Evolutionary conservation across 2,888 invertebrate species (phyloP), one percentile per base, ranked within the genome.

Genomic region (Emmelina monodactyla): DNA sequence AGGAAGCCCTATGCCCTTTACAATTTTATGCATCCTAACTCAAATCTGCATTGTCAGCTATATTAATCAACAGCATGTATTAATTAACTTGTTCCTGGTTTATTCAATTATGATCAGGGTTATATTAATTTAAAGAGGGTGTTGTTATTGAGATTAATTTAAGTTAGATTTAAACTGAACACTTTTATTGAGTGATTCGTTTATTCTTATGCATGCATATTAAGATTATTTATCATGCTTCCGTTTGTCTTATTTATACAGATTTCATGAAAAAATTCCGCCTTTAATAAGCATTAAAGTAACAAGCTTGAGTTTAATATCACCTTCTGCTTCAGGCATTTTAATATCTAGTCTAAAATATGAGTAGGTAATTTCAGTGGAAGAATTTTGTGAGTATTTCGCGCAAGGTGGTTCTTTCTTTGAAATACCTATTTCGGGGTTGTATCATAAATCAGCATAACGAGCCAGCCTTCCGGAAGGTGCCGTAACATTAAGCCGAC

Each of bases 381-480:
- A 25, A 25, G 25, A 25, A 25, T 25, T 25, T 25, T 11, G 11
- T 25, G 11, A 25, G 25, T 9, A 25, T 29, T 29, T 14, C 6
- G 29, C 62, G 63, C 60, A 64, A 64, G 63, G 59, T 56, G 55
- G 50, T 49, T 50, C 52, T 58, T 64, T 58, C 62, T 59, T 60
- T 57, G 56, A 50, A 55, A 57, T 60, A 62, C 64, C 60, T 61
- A 66, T 40, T 65, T 65, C 46, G 59, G 65, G 51, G 65, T 57
- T 57, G 61, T 53, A 54, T 54, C 73, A 66, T 78, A 78, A 78
- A 78, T 78, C 78, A 78, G 65, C 57, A 64, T 75, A 76, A 78
- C 72, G 73, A 72, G 71, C 58, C 49, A 59, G 58, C 62, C 65
- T 73, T 67, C 72, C 70, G 64, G 55, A 60, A 69, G 69, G 65